Conservation (phyloP, 2,113 vertebrate genomes). For the Pogonocichla stellata region DNA sequence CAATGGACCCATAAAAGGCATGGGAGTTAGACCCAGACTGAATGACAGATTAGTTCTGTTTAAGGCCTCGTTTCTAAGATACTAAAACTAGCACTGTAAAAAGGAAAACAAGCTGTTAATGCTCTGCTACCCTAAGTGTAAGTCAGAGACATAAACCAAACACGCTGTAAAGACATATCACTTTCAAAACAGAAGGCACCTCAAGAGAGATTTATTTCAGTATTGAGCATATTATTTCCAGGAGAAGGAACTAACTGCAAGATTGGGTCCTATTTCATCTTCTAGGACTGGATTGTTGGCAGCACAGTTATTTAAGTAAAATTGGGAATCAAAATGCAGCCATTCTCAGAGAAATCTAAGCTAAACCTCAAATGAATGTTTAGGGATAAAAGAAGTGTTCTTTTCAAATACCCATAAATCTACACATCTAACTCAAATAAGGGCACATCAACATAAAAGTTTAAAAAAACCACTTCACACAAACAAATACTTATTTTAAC, state of each 20-base stretch:
- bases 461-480: fast-evolving
- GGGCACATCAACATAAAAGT: neutral
- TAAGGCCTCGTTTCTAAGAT: neutral
- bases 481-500: neutral
- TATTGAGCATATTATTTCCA: neutral
- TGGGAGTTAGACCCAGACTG: neutral
- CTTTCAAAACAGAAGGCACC: neutral
- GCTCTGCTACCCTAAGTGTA: neutral
- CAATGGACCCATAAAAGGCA: neutral
- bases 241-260: neutral
- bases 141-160: neutral
- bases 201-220: neutral
- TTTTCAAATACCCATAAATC: neutral
- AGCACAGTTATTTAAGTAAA: neutral
- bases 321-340: neutral
- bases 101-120: neutral
- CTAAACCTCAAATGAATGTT: neutral
- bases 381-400: neutral
- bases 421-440: neutral
- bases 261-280: neutral
- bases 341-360: neutral
- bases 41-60: neutral
- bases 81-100: neutral
- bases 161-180: neutral
- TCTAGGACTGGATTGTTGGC: neutral